Conservation (phyloP, 2,888 invertebrate genomes). For the Pammene aurita region DNA sequence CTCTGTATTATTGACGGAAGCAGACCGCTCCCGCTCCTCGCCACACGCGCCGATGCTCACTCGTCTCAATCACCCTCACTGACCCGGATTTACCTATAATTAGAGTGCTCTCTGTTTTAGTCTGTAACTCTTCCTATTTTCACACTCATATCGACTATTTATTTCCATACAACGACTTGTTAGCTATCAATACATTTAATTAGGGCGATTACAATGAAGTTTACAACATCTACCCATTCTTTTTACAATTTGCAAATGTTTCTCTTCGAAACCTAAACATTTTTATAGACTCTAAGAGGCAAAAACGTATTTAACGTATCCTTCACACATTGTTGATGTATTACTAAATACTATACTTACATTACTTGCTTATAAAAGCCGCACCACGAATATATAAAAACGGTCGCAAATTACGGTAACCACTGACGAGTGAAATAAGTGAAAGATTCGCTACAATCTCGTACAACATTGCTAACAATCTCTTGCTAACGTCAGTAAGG, state of each 20-base stretch:
- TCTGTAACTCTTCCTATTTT: constrained; percentile 16
- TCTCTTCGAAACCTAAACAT: background rate
- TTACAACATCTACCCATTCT: background rate
- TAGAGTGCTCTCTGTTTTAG: constrained; percentile 32
- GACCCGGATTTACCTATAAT: constrained; percentile 10
- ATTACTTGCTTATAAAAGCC: too few relatives aligned
- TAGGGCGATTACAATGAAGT: constrained; percentile 6
- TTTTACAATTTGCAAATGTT: constrained; percentile 1
- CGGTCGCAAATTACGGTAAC: too few relatives aligned
- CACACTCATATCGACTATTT: constrained; percentile 21
- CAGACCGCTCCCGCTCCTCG: background rate
- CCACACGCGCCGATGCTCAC: constrained; percentile 1
- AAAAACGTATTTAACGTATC: background rate
- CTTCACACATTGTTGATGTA: background rate
- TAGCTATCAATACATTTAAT: background rate
- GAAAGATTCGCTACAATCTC: too few relatives aligned
- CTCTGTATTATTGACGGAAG: background rate
- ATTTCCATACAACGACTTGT: constrained; percentile 17
- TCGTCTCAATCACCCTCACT: background rate
- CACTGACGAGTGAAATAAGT: too few relatives aligned
- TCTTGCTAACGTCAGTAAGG: too few relatives aligned
- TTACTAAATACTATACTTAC: too few relatives aligned
- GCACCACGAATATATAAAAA: too few relatives aligned
- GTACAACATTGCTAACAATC: too few relatives aligned
- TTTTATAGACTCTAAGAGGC: background rate